These are phyloP conservation scores for Cataglyphis cursor DNA, from an alignment of 2,888 invertebrate species.

Conservation along the genomic window DNA sequence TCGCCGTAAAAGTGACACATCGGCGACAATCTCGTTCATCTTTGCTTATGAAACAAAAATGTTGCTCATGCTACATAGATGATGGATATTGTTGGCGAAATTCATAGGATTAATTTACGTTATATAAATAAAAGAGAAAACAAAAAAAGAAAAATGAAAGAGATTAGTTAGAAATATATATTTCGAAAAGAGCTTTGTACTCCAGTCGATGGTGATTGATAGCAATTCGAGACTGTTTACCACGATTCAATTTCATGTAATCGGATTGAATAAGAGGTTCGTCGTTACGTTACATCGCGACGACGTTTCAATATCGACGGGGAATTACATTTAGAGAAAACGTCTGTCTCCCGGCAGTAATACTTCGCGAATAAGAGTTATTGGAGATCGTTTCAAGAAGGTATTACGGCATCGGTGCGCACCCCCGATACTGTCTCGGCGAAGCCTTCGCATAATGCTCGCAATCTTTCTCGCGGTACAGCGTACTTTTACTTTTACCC, in stretches of 20 bases:
- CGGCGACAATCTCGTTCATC: neutral
- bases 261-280: slow-evolving; percentile 41
- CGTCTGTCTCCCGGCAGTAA: slow-evolving; percentile 40
- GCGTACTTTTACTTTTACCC: slow-evolving; percentile 58
- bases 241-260: slow-evolving; percentile 51
- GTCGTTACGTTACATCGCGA: slow-evolving; percentile 48
- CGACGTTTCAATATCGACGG: slow-evolving; percentile 51
- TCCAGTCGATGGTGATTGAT: slow-evolving; percentile 30
- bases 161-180: slow-evolving; percentile 10
- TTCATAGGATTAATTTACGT: neutral
- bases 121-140: neutral
- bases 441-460: slow-evolving; percentile 40
- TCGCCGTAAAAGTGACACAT: slow-evolving; percentile 1
- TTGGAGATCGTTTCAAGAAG: slow-evolving; percentile 52
- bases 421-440: slow-evolving; percentile 39
- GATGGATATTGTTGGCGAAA: neutral
- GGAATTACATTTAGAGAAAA: slow-evolving; percentile 54
- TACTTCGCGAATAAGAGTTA: slow-evolving; percentile 55
- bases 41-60: neutral
- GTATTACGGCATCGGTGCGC: slow-evolving; percentile 44
- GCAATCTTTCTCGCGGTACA: slow-evolving; percentile 51
- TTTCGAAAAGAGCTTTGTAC: neutral
- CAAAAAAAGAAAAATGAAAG: neutral
- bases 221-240: slow-evolving; percentile 51
- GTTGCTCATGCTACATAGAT: neutral